Evolutionary conservation across 2,888 invertebrate species (phyloP).

Genomic region (Nymphalis urticae): DNA sequence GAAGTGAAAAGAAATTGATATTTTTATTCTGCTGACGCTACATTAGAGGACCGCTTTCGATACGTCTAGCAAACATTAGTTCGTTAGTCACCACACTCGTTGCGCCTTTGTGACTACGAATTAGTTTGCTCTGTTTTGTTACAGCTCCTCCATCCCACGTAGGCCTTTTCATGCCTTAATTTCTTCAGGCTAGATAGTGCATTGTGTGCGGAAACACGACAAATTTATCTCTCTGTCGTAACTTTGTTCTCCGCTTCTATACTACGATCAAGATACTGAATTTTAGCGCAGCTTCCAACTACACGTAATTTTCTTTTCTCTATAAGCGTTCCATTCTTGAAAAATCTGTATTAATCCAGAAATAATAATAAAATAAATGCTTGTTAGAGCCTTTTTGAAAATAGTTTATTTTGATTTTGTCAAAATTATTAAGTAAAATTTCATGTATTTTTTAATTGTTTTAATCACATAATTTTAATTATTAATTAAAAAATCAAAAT

Average conservation of each 20-base stretch:
- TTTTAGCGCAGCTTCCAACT: no score
- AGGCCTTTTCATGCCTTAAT: constrained; percentile 7
- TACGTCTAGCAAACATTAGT: constrained; percentile 43
- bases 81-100: constrained; percentile 44
- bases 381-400: no score
- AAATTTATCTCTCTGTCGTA: not conserved
- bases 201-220: not conserved
- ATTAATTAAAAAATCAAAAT: no score
- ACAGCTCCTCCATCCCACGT: constrained; percentile 4
- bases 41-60: constrained; percentile 21
- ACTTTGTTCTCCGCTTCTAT: not conserved
- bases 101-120: constrained; percentile 35
- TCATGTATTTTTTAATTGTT: no score
- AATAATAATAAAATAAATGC: no score
- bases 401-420: no score
- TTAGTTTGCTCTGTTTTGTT: constrained; percentile 35
- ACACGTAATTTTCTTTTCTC: no score
- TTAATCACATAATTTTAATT: no score
- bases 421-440: no score
- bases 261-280: not conserved
- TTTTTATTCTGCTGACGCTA: constrained; percentile 21
- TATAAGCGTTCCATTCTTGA: no score
- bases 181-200: constrained; percentile 1
- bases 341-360: no score
- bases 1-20: not conserved